These are phyloP conservation scores for Sebastiscus albofasciatus DNA, from an alignment of 2,797 vertebrate species.

Conservation along the genomic window DNA sequence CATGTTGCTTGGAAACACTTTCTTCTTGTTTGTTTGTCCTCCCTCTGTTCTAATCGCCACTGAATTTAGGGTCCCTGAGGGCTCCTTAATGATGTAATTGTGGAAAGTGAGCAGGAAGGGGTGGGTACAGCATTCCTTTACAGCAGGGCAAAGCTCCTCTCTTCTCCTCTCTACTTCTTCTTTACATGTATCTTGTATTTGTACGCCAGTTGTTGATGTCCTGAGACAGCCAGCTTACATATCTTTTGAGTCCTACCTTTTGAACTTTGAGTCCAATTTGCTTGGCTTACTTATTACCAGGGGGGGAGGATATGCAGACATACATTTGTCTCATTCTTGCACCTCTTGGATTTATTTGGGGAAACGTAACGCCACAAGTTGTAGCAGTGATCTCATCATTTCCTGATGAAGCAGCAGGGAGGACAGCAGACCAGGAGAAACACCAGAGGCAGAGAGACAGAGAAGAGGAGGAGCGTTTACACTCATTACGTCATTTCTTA, in stretches of 20 bases:
- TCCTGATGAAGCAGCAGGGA: slow-evolving; percentile 27
- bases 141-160: background rate
- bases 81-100: slow-evolving; percentile 43
- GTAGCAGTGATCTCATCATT: slow-evolving; percentile 41
- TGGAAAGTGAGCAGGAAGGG: slow-evolving; percentile 28
- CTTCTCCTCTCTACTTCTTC: background rate
- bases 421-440: slow-evolving; percentile 41
- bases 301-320: background rate
- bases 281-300: background rate
- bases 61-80: slow-evolving; percentile 2
- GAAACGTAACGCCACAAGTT: background rate
- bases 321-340: background rate
- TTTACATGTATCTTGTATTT: background rate
- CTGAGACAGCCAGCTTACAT: background rate
- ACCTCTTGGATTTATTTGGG: slow-evolving; percentile 2
- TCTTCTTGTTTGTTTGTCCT: background rate
- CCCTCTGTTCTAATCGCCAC: background rate
- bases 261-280: slow-evolving; percentile 12
- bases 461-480: slow-evolving; percentile 72
- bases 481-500: slow-evolving; percentile 63
- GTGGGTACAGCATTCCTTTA: slow-evolving; percentile 25
- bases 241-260: background rate
- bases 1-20: no score
- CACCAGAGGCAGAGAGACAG: slow-evolving; percentile 43
- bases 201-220: background rate